phyloP scores from a whole-genome alignment of 1,140 invertebrate genomes.

The Drosophila repletoides region DNA sequence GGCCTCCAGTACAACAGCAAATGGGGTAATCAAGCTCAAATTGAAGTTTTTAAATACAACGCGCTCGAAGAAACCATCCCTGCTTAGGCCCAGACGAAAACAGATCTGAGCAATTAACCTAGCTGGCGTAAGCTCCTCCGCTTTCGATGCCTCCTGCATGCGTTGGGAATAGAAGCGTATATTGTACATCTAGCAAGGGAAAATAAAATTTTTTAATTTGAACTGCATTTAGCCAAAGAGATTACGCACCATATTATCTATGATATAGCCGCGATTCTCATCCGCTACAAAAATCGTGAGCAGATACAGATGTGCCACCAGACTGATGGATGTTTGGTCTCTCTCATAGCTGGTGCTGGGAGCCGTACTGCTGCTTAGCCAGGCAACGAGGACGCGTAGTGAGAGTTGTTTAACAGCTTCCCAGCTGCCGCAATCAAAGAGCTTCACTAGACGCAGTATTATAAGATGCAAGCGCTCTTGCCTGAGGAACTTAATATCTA shows the following conservation, averaged over 20 bases:
- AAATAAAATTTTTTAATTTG: not conserved
- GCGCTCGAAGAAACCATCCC: constrained; percentile 63
- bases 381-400: constrained; percentile 62
- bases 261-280: constrained; percentile 67
- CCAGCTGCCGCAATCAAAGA: constrained; percentile 66
- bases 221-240: no score
- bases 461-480: constrained; percentile 55
- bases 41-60: constrained; percentile 63
- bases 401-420: constrained; percentile 70
- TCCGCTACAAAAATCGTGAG: constrained; percentile 66
- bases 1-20: constrained; percentile 69
- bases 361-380: constrained; percentile 50
- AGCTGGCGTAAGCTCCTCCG: constrained; percentile 58
- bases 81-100: constrained; percentile 49
- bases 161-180: constrained; percentile 68
- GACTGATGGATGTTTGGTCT: constrained; percentile 38
- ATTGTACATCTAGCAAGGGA: constrained; percentile 61
- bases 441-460: constrained; percentile 58
- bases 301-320: constrained; percentile 66
- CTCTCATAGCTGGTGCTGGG: not conserved
- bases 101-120: constrained; percentile 70
- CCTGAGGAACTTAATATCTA: constrained; percentile 54
- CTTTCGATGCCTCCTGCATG: constrained; percentile 48
- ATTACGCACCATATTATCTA: constrained; percentile 67
- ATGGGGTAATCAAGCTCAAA: constrained; percentile 48